Evolutionary conservation across 2,113 vertebrate species (phyloP), one percentile per base, ranked within the genome.

Genomic region (Colistium nudipinnis): DNA sequence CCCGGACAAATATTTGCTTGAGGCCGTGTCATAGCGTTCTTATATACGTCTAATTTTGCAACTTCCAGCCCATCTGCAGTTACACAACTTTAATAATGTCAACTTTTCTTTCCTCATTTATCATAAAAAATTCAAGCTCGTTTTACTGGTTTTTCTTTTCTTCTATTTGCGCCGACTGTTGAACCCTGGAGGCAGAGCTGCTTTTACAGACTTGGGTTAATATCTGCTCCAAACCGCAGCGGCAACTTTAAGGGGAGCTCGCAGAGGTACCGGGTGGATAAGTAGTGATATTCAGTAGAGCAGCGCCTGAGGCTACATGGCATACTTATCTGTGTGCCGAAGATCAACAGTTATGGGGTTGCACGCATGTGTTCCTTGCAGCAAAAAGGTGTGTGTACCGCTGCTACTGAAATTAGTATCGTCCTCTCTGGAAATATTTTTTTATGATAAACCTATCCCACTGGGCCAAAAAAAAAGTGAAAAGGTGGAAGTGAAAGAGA

Each of bases 91-190:
- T 9, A 24, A 55, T 13, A 20, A 19, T 3, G 24, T 6, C 14
- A 22, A 10, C 28, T 33, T 27, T 49, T 17, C 1, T 3, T 6
- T 38, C 24, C 7, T 38, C 24, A 35, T 41, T 44, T 38, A 24
- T 30, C 11, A 27, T 7, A 5, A 11, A 41, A 33, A 39, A 65
- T 24, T 14, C 11, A 6, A 25, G 33, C 61, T 63, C 62, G 54
- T 76, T 64, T 47, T 41, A 41, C 62, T 35, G 39, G 44, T 68
- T 53, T 64, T 36, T 3, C 43, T 44, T 41, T 13, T 47, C 1
- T 14, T 48, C 6, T 63, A 36, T 81, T 86, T 73, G 45, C n/a
- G 66, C 48, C 59, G 20, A 48, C 48, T 57, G 44, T 66, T 64
- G n/a, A 73, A 71, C n/a, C 72, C 74, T 64, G 1, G 14, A 62